Percentiles rank a stretch among this genome's conserved stretches.
Conservation (phyloP, 2,888 invertebrate species). For the Heliconius charithonia region DNA sequence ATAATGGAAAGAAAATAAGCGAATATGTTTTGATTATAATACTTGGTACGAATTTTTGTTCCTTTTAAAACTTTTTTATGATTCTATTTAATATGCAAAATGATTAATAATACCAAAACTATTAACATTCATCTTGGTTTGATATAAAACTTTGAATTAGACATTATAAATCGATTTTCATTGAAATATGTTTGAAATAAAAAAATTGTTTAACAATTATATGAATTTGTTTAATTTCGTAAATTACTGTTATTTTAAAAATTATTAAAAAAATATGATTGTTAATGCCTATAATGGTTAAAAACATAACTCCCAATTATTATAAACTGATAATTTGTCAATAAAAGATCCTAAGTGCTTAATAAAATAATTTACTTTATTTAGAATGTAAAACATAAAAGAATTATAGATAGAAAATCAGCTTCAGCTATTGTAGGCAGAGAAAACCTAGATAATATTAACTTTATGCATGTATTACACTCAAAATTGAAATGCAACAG, state of each 20-base stretch:
- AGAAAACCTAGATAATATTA: too few relatives aligned
- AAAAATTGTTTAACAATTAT: neutral
- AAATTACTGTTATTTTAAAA: neutral
- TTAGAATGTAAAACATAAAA: too few relatives aligned
- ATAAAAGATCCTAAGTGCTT: too few relatives aligned
- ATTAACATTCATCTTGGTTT: neutral
- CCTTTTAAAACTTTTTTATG: neutral
- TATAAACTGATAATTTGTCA: too few relatives aligned
- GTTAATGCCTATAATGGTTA: neutral
- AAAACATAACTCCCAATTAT: too few relatives aligned
- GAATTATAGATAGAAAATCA: too few relatives aligned
- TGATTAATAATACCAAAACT: neutral
- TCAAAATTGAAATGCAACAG: too few relatives aligned
- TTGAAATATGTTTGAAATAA: neutral
- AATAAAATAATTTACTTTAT: too few relatives aligned
- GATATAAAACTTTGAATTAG: neutral
- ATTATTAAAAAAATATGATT: neutral
- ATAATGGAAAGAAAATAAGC: constrained; percentile 8
- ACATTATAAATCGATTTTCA: neutral
- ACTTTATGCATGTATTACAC: too few relatives aligned
- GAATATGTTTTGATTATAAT: constrained; percentile 11
- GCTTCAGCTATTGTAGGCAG: too few relatives aligned
- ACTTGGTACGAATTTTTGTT: constrained; percentile 8
- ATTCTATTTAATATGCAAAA: neutral
- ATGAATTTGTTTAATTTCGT: neutral